Evolutionary conservation across 2,888 invertebrate species (phyloP).

Genomic region (Clanis bilineata): DNA sequence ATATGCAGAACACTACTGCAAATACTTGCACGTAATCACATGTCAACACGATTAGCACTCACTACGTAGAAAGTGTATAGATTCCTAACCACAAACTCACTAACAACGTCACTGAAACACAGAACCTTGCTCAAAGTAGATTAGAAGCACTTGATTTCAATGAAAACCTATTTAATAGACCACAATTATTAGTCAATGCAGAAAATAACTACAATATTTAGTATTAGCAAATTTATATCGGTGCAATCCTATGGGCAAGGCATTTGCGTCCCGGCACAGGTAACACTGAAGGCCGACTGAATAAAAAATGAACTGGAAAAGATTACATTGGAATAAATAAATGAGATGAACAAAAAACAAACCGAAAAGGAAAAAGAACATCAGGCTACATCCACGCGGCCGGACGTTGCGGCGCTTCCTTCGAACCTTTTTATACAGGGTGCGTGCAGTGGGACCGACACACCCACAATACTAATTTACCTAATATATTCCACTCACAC

Average conservation of each 20-base stretch:
- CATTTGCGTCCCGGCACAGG: slow-evolving; percentile 77
- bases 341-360: slow-evolving; percentile 82
- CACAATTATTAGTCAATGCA: neutral
- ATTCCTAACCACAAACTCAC: neutral
- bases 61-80: slow-evolving; percentile 5
- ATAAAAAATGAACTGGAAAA: slow-evolving; percentile 82
- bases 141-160: neutral
- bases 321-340: slow-evolving; percentile 84
- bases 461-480: slow-evolving; percentile 35
- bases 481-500: slow-evolving; percentile 20
- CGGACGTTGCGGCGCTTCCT: slow-evolving; percentile 82
- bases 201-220: neutral
- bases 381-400: slow-evolving; percentile 80
- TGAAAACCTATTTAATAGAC: neutral
- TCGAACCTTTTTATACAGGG: slow-evolving; percentile 70
- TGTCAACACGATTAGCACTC: slow-evolving; percentile 36
- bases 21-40: slow-evolving; percentile 34
- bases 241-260: slow-evolving; percentile 52
- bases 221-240: slow-evolving; percentile 29
- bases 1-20: slow-evolving; percentile 33
- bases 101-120: neutral
- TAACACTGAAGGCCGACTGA: slow-evolving; percentile 82
- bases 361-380: slow-evolving; percentile 77
- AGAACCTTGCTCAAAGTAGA: neutral
- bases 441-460: slow-evolving; percentile 49